phyloP scores from a whole-genome alignment of 2,797 vertebrate species.

The Cossypha caffra region DNA sequence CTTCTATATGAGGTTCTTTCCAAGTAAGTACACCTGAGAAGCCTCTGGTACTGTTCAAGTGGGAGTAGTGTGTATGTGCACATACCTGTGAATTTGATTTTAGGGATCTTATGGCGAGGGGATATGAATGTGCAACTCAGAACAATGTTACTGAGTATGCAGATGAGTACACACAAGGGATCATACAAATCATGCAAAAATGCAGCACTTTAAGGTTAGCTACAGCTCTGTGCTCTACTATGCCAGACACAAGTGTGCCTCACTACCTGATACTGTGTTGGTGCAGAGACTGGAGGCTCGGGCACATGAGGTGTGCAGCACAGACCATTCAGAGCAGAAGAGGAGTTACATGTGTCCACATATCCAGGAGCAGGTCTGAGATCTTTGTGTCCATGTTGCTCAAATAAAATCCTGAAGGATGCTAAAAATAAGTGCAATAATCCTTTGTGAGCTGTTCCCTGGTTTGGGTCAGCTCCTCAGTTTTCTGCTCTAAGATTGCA shows the following conservation, averaged over 20 bases:
- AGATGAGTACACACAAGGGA: not conserved
- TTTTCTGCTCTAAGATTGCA: not conserved
- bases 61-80: not conserved
- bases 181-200: not conserved
- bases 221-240: not conserved
- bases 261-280: not conserved
- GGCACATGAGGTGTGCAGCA: not conserved
- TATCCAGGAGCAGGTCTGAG: not conserved
- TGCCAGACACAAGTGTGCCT: not conserved
- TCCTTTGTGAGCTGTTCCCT: not conserved
- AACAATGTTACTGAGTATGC: not conserved
- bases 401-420: not conserved
- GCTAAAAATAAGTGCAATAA: not conserved
- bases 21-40: not conserved
- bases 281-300: not conserved
- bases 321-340: not conserved
- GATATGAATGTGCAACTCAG: not conserved
- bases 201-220: slow-evolving; percentile 4
- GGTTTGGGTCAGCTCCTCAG: not conserved
- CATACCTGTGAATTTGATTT: not conserved
- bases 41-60: not conserved
- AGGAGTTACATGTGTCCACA: not conserved
- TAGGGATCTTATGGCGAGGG: not conserved
- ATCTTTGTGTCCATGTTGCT: not conserved
- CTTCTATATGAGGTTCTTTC: not conserved